Conservation (phyloP, 1,140 invertebrate species). For the Drosophila miranda region DNA sequence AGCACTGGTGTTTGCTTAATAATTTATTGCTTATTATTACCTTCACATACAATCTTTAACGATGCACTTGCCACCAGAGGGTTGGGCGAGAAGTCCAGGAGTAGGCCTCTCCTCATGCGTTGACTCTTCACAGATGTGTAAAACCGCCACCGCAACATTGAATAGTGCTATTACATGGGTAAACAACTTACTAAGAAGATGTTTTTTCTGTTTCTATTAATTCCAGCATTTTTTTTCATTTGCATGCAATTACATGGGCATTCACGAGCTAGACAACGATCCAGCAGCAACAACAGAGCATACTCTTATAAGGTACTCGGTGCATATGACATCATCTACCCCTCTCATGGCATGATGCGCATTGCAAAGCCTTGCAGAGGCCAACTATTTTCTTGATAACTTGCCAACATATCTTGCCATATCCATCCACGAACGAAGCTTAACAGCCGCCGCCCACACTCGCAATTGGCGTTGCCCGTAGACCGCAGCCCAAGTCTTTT, state of each 20-base stretch:
- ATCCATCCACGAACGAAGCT: slow-evolving; percentile 34
- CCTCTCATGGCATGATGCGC: too few relatives aligned
- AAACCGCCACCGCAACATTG: slow-evolving; percentile 5
- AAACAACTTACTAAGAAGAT: slow-evolving; percentile 49
- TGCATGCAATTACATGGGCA: slow-evolving; percentile 66
- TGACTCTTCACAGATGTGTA: slow-evolving; percentile 2
- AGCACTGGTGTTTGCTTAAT: slow-evolving; percentile 36
- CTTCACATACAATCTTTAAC: slow-evolving; percentile 58
- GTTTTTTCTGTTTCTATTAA: slow-evolving; percentile 22
- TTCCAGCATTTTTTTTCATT: slow-evolving; percentile 34
- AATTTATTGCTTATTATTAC: slow-evolving; percentile 50
- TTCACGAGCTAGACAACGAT: slow-evolving; percentile 55
- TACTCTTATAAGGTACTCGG: slow-evolving; percentile 10
- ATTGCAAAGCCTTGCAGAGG: not conserved
- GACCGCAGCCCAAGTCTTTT: slow-evolving; percentile 43
- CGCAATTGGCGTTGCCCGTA: slow-evolving; percentile 43
- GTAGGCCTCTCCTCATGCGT: not conserved
- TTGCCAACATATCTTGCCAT: slow-evolving; percentile 18
- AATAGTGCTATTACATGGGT: slow-evolving; percentile 17
- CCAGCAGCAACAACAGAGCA: slow-evolving; percentile 25
- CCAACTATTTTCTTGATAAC: slow-evolving; percentile 9
- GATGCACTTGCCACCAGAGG: slow-evolving; percentile 31
- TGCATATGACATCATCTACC: slow-evolving; percentile 56
- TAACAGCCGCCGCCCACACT: slow-evolving; percentile 50
- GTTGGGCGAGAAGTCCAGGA: slow-evolving; percentile 11